A percentile compares a stretch with the other conserved stretches of the same genome.
Conservation (phyloP, 2,113 vertebrate species). For the Laterallus jamaicensis region DNA sequence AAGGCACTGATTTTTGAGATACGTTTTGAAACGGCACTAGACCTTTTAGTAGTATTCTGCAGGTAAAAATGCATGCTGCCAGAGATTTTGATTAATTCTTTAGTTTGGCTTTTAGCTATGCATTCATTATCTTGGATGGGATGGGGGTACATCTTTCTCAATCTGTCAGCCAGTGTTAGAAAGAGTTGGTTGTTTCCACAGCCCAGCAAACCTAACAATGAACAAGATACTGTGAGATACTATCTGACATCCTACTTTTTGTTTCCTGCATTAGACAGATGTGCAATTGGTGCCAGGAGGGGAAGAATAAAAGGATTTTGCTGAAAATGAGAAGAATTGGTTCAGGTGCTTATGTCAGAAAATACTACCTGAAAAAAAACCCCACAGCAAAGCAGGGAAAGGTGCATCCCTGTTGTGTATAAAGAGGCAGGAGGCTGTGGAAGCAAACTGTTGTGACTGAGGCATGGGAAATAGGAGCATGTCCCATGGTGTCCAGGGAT, state of each 20-base stretch:
- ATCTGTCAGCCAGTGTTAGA: neutral
- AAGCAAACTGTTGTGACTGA: neutral
- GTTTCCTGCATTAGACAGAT: neutral
- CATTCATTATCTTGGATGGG: neutral
- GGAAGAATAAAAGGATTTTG: neutral
- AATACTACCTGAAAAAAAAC: neutral
- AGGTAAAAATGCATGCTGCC: neutral
- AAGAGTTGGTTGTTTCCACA: neutral
- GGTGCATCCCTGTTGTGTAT: neutral
- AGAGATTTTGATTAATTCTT: neutral
- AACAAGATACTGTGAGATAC: neutral
- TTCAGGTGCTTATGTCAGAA: neutral
- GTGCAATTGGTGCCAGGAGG: neutral
- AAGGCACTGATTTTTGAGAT: neutral
- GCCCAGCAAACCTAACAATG: neutral
- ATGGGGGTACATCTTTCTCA: neutral
- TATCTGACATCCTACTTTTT: neutral
- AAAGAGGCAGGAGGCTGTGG: neutral
- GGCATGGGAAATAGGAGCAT: neutral
- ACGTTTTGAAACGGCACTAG: neutral
- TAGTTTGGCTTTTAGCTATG: neutral
- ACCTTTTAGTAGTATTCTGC: neutral
- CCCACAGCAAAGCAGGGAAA: neutral
- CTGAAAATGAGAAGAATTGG: neutral
- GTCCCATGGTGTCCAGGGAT: neutral